These are phyloP conservation scores for Limnothrissa miodon DNA, from an alignment of 2,113 vertebrate genomes.

Conservation along the genomic window DNA sequence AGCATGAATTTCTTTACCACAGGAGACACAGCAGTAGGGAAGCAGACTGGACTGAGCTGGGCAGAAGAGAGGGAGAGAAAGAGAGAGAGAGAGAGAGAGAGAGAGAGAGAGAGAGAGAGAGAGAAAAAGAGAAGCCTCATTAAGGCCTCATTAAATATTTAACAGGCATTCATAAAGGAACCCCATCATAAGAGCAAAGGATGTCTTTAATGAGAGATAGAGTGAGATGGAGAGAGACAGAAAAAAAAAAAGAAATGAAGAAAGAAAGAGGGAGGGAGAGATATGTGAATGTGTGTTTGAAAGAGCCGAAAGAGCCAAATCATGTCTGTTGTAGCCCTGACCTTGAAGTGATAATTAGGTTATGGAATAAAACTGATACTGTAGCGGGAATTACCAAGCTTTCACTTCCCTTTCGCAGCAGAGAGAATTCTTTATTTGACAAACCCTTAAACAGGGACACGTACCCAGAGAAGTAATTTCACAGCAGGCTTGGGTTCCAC, in stretches of 20 bases:
- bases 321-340: background rate
- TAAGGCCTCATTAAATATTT: slow-evolving; percentile 14
- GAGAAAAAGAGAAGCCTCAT: background rate
- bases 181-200: background rate
- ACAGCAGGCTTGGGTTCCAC: background rate
- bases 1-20: background rate
- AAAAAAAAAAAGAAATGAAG: background rate
- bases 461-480: background rate
- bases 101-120: too few species aligned
- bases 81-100: too few species aligned
- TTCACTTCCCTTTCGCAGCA: background rate
- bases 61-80: too few species aligned
- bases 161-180: slow-evolving; percentile 9
- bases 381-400: background rate
- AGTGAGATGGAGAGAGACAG: background rate
- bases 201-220: background rate
- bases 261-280: background rate
- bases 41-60: background rate
- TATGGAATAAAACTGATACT: slow-evolving; percentile 4
- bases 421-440: slow-evolving; percentile 8
- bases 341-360: slow-evolving; percentile 13
- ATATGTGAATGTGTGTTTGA: background rate
- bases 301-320: background rate
- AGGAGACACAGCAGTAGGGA: background rate
- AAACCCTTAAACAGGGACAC: background rate